A percentile compares a stretch with the other conserved stretches of the same genome.
These are phyloP conservation scores for Crematogaster levior DNA, from an alignment of 2,888 invertebrate species.

Conservation along the genomic window DNA sequence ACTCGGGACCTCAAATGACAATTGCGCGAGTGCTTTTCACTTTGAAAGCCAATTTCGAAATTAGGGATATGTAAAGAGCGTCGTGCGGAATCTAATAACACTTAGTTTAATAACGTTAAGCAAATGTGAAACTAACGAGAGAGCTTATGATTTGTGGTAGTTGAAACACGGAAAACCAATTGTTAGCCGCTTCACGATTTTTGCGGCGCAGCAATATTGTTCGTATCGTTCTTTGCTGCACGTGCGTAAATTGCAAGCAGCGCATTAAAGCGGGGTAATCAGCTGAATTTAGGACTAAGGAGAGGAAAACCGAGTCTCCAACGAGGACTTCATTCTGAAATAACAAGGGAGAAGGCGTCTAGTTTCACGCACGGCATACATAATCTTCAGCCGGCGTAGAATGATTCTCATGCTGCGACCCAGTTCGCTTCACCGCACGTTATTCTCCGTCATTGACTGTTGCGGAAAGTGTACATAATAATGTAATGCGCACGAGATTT, in stretches of 20 bases:
- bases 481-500: conserved; percentile 47
- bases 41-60: conserved; percentile 28
- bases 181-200: conserved; percentile 10
- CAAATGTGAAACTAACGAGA: conserved; percentile 3
- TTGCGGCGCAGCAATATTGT: conserved; percentile 23
- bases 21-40: conserved; percentile 13
- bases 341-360: conserved; percentile 48
- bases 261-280: conserved; percentile 35
- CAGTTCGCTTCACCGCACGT: conserved; percentile 68
- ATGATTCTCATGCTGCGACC: conserved; percentile 78
- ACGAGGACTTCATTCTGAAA: conserved; percentile 33
- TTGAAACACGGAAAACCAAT: conserved; percentile 2
- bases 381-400: conserved; percentile 68
- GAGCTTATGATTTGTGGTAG: conserved; percentile 5
- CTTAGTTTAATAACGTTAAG: conserved; percentile 22
- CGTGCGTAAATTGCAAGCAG: conserved; percentile 14
- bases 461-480: conserved; percentile 51
- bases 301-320: conserved; percentile 48
- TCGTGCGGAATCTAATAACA: conserved; percentile 4
- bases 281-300: conserved; percentile 37
- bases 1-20: not conserved
- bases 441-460: conserved; percentile 74
- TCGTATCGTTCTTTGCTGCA: not conserved
- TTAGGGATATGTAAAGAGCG: not conserved
- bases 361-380: conserved; percentile 60